Conservation (phyloP, 2,797 vertebrate genomes). For the Meriones psammophilus region DNA sequence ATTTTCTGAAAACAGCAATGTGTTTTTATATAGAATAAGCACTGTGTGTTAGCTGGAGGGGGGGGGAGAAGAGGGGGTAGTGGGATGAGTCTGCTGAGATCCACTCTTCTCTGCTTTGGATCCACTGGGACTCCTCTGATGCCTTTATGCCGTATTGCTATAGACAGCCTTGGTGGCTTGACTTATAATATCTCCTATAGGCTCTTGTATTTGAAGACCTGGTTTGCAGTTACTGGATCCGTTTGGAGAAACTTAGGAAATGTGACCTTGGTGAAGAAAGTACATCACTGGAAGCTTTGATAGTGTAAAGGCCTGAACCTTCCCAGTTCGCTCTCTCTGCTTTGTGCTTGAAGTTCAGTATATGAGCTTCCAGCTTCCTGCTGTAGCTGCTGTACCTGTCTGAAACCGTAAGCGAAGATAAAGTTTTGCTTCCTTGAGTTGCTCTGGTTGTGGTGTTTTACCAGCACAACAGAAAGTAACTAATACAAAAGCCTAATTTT, state of each 20-base stretch:
- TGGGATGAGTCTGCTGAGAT: background rate
- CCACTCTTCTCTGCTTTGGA: too few species aligned
- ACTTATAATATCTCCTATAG: too few species aligned
- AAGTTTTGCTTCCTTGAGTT: background rate
- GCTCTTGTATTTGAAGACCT: background rate
- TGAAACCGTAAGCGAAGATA: background rate
- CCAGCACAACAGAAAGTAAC: background rate
- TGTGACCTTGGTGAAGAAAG: background rate
- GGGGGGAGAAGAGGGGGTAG: background rate
- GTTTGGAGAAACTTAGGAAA: background rate
- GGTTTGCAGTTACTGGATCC: background rate
- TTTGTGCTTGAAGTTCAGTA: background rate
- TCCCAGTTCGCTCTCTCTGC: background rate
- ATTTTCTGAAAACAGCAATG: background rate
- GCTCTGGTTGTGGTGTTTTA: background rate
- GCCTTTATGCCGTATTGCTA: background rate
- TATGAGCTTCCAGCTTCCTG: background rate
- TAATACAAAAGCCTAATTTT: background rate
- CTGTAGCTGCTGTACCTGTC: background rate
- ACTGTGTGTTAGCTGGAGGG: background rate
- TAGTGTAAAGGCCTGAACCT: background rate
- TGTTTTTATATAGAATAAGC: background rate
- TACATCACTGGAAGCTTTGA: too few species aligned
- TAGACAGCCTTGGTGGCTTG: background rate
- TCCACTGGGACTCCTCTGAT: background rate